phyloP scores from a whole-genome alignment of 2,888 invertebrate genomes.

The Cheilosia variabilis region DNA sequence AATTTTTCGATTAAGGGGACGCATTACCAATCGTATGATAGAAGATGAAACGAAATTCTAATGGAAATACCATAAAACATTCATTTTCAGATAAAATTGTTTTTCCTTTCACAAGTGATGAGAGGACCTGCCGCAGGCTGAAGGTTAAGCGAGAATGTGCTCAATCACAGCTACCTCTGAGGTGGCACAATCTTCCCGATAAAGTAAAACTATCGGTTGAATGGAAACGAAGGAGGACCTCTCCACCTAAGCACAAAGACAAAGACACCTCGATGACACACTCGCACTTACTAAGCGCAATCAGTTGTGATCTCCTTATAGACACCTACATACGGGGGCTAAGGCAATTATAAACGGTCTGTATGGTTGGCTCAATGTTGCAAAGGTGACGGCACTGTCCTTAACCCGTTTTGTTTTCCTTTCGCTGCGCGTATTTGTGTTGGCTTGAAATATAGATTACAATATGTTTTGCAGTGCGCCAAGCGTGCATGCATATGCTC shows the following conservation, averaged over 20 bases:
- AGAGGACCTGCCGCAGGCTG: too few species aligned
- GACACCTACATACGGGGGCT: conserved; percentile 12
- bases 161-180: conserved; percentile 26
- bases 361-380: conserved; percentile 36
- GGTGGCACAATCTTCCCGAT: neutral
- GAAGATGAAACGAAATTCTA: conserved; percentile 57
- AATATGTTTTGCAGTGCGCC: conserved; percentile 7
- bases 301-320: conserved; percentile 23
- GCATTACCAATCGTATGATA: conserved; percentile 39
- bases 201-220: conserved; percentile 8
- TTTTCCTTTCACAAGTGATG: conserved; percentile 10
- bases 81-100: conserved; percentile 43
- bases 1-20: conserved; percentile 58
- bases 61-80: conserved; percentile 46
- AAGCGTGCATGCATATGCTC: neutral
- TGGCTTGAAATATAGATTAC: conserved; percentile 37
- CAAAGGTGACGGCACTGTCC: conserved; percentile 34
- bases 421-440: conserved; percentile 34
- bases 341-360: conserved; percentile 50
- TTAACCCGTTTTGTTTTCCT: conserved; percentile 60
- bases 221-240: neutral
- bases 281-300: neutral
- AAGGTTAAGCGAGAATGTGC: conserved; percentile 3
- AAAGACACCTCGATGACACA: neutral
- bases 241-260: conserved; percentile 8